These are phyloP conservation scores for Bombus sibiricus DNA, from an alignment of 1,140 invertebrate species.

Conservation along the genomic window DNA sequence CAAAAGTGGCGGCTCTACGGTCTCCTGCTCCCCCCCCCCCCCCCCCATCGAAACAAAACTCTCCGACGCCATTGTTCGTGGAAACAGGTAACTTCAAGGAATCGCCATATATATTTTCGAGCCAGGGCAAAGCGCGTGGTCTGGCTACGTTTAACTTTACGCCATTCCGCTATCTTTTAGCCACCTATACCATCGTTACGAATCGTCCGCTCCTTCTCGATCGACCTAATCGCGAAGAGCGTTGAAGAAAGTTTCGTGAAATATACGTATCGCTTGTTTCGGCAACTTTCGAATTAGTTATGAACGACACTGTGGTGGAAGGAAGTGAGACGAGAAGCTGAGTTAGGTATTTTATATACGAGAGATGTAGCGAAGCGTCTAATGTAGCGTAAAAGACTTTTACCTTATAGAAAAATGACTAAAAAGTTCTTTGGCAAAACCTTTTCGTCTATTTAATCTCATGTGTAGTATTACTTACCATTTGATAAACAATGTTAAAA, in stretches of 20 bases:
- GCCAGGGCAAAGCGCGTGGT: slow-evolving; percentile 63
- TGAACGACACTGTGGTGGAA: background rate
- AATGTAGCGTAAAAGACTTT: too few species aligned
- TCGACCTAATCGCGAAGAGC: background rate
- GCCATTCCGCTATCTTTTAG: slow-evolving; percentile 66
- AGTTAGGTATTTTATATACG: too few species aligned
- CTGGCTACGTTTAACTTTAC: slow-evolving; percentile 71
- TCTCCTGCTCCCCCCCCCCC: too few species aligned
- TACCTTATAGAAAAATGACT: too few species aligned
- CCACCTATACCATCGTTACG: slow-evolving; percentile 4
- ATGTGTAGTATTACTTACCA: too few species aligned
- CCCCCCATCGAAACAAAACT: slow-evolving; percentile 65
- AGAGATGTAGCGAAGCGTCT: too few species aligned
- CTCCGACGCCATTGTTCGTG: slow-evolving; percentile 77
- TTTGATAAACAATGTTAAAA: too few species aligned
- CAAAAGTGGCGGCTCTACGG: slow-evolving; percentile 63
- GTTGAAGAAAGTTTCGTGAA: too few species aligned
- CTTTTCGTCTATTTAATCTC: too few species aligned
- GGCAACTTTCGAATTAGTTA: background rate
- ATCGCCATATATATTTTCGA: slow-evolving; percentile 79
- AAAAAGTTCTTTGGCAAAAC: too few species aligned
- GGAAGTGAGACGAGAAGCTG: background rate
- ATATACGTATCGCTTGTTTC: background rate
- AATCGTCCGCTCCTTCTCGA: background rate
- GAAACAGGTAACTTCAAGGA: slow-evolving; percentile 74